Conservation (phyloP, 2,888 invertebrate genomes). For the Chaitophorus viminalis region DNA sequence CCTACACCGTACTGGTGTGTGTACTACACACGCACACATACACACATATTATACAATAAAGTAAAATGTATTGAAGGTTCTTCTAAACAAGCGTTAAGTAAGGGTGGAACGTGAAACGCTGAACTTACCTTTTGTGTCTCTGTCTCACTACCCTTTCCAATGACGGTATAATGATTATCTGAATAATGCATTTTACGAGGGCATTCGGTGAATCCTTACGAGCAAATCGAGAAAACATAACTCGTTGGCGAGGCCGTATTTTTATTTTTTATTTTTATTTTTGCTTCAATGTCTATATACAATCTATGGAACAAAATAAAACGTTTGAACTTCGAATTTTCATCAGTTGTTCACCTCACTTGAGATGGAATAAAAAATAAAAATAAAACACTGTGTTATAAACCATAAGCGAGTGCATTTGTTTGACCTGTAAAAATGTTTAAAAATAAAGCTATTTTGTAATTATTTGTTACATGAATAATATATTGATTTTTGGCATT, state of each 20-base stretch:
- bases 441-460: background rate
- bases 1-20: background rate
- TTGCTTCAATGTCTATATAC: slow-evolving; percentile 27
- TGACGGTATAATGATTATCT: slow-evolving; percentile 54
- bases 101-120: slow-evolving; percentile 52
- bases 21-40: background rate
- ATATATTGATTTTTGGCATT: background rate
- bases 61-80: slow-evolving; percentile 31
- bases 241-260: slow-evolving; percentile 22
- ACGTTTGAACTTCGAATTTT: slow-evolving; percentile 27
- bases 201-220: slow-evolving; percentile 53
- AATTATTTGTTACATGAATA: too few species aligned
- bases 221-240: slow-evolving; percentile 48
- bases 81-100: slow-evolving; percentile 40
- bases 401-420: background rate
- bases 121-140: slow-evolving; percentile 37
- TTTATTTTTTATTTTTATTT: background rate
- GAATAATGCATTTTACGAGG: slow-evolving; percentile 59
- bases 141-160: background rate
- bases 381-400: slow-evolving; percentile 10
- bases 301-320: background rate
- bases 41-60: background rate
- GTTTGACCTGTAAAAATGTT: background rate
- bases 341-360: slow-evolving; percentile 14
- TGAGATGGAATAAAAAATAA: slow-evolving; percentile 9